phyloP scores from a whole-genome alignment of 2,113 vertebrate genomes.

The rat (Rattus norvegicus) region GRCr8 NC_086020.1:199314001-199314500 shows the following conservation, averaged over 20 bases:
- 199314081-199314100: not conserved
- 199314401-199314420: not conserved
- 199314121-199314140: not conserved
- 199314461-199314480: not conserved
- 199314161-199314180: slow-evolving; percentile 6
- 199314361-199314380: not conserved
- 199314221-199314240: slow-evolving; percentile 97
- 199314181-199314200: slow-evolving; percentile 86
- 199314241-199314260: slow-evolving; percentile 90
- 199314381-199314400: slow-evolving; percentile 24
- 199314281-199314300: not conserved
- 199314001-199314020: not conserved
- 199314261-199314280: slow-evolving; percentile 33
- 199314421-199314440: not conserved
- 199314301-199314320: not conserved
- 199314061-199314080: not conserved
- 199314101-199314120: not conserved
- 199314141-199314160: not conserved
- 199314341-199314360: not conserved
- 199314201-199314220: slow-evolving; percentile 99
- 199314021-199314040: not conserved
- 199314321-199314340: not conserved
- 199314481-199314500: not conserved
- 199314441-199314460: not conserved
- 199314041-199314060: not conserved